Percentiles rank a stretch among this genome's conserved stretches.
Conservation (phyloP, 2,797 vertebrate species). For the Mycteria americana region DNA sequence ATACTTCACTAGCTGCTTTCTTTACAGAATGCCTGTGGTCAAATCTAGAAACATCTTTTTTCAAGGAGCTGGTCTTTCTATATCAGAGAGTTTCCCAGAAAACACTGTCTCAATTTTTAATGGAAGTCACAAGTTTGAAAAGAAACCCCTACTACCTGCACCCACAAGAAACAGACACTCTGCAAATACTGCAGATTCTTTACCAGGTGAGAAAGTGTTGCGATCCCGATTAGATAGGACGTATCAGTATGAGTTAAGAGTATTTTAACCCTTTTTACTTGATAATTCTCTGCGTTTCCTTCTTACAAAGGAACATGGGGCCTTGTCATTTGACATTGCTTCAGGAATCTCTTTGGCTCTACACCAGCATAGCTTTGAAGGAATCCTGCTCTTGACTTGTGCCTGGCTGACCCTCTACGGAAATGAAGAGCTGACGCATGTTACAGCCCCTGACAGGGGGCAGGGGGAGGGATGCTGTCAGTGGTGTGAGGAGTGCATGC, state of each 20-base stretch:
- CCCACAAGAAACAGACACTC: background rate
- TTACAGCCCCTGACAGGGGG: background rate
- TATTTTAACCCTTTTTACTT: background rate
- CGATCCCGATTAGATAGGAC: background rate
- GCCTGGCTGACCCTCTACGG: background rate
- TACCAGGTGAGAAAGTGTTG: constrained; percentile 55
- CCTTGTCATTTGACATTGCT: background rate
- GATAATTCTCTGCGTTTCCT: background rate
- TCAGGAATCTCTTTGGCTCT: background rate
- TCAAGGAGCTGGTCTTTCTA: constrained; percentile 51
- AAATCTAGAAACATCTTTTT: constrained; percentile 60
- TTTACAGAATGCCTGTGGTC: constrained; percentile 71
- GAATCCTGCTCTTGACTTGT: background rate
- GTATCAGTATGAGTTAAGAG: background rate
- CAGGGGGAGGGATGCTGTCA: background rate
- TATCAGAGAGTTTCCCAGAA: constrained; percentile 16
- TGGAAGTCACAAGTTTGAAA: fast-evolving
- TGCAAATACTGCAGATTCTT: constrained; percentile 62
- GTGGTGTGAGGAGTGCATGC: background rate
- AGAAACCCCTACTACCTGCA: fast-evolving
- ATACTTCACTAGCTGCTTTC: background rate
- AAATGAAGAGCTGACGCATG: background rate
- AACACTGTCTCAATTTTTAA: background rate
- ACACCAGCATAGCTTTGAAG: background rate
- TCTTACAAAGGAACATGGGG: background rate